Base-by-base conservation (phyloP, 2,888 invertebrate species). In the Tethea ocularis region DNA sequence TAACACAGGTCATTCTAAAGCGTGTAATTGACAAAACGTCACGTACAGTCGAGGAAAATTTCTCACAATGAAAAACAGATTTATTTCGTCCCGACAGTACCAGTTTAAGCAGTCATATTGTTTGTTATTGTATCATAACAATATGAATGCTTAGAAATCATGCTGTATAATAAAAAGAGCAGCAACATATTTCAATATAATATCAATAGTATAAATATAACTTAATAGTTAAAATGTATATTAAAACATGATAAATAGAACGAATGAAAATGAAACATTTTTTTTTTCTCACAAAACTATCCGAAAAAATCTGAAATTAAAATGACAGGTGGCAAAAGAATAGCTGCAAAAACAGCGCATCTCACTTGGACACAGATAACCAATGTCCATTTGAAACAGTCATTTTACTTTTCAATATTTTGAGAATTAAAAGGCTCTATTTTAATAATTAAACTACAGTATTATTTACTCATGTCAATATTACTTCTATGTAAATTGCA, bases 1-100 rank as follows among this genome's bases (percentile, higher is more conserved):
- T 20, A 29, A 26, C 56, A 38, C 10, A 56, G 41, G 55, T 51
- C 53, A 57, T 26, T 57, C 60, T 57, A 57, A 54, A 53, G 51
- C 46, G 51, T 36, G n/a, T 33, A 57, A 57, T 46, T 33, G 20
- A 46, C 46, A 46, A 46, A 46, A 46, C 20, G 1, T 46, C 2
- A 17, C 20, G 46, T 46, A 46, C 46, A 20, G 46, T 20, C 46
- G 8, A 20, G n/a, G 41, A 17, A 41, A 41, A 41, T 15, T 6
- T 29, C 1, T 17, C 41, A n/a, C 41, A 8, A 41, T 41, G 17
- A 17, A 41, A n/a, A 17, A 7, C 6, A 41, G 17, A 5, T 17
- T 4, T 0, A n/a, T 46, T 20, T 20, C 8, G 3, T 46, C 17
- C 3, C 10, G n/a, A 46, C 46, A n/a, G 20, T 46, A 46, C n/a